Conservation (phyloP, 2,888 invertebrate genomes). For the Eristalis pertinax region DNA sequence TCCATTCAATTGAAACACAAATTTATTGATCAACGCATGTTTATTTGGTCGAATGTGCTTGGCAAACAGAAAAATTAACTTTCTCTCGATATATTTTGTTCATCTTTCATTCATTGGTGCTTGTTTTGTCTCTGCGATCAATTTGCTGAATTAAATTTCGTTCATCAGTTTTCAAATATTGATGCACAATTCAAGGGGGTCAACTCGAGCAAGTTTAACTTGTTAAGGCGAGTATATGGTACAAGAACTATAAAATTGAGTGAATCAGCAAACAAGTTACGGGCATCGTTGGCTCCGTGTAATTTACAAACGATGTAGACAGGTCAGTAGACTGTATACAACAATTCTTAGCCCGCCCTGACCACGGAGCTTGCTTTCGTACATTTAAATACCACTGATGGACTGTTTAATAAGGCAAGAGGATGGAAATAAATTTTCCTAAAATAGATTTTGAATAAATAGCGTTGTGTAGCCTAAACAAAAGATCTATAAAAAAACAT, state of each 20-base stretch:
- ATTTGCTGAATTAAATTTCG: not conserved
- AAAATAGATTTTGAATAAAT: not conserved
- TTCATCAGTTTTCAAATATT: not conserved
- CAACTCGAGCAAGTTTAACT: not conserved
- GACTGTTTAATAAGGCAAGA: not conserved
- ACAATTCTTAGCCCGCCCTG: not conserved
- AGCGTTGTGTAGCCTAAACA: not conserved
- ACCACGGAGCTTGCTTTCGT: not conserved
- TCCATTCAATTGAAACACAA: not conserved
- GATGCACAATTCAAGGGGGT: not conserved
- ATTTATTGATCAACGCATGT: not conserved
- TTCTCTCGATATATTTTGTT: not conserved
- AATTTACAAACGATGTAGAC: not conserved
- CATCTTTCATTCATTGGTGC: not conserved
- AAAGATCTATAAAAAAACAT: not conserved
- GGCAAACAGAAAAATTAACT: not conserved
- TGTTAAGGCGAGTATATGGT: not conserved
- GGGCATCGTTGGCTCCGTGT: too few species aligned
- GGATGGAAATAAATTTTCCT: not conserved
- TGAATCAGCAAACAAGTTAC: not conserved
- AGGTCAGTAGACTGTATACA: not conserved
- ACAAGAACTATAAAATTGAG: not conserved
- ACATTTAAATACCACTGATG: not conserved
- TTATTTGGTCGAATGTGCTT: not conserved
- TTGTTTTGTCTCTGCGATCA: not conserved